Percentiles rank a stretch among this genome's conserved stretches.
These are phyloP conservation scores for Anguilla rostrata DNA, from an alignment of 2,113 vertebrate species.

Conservation along the genomic window DNA sequence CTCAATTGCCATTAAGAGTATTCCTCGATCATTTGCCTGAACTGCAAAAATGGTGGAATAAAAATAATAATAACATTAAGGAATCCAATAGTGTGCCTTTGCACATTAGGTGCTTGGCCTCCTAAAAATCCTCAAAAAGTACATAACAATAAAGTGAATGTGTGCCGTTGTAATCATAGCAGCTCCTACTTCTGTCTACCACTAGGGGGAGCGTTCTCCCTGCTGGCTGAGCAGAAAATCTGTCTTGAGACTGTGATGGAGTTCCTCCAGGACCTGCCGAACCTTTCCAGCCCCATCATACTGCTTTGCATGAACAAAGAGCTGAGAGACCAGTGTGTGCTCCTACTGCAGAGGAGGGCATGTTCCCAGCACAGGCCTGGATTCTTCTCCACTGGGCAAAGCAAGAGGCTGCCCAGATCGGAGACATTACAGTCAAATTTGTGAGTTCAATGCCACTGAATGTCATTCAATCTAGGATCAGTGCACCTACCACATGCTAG, in stretches of 20 bases:
- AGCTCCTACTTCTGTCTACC: background rate
- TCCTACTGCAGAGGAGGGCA: conserved; percentile 40
- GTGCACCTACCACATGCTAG: background rate
- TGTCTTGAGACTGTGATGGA: conserved; percentile 62
- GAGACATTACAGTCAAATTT: conserved; percentile 15
- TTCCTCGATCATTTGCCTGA: too few relatives aligned
- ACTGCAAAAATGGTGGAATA: too few relatives aligned
- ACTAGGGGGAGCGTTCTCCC: conserved; percentile 55
- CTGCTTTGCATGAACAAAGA: conserved; percentile 67
- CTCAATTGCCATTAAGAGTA: too few relatives aligned
- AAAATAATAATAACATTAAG: too few relatives aligned
- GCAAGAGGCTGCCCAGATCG: background rate
- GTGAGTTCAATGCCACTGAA: background rate
- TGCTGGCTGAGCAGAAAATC: conserved; percentile 51
- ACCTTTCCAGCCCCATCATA: conserved; percentile 59
- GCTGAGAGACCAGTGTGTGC: conserved; percentile 53
- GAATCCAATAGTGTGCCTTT: too few relatives aligned
- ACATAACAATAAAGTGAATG: too few relatives aligned
- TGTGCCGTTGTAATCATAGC: background rate
- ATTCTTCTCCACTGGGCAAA: conserved; percentile 12
- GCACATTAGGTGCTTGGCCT: too few relatives aligned
- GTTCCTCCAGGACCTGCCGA: conserved; percentile 60
- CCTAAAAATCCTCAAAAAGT: too few relatives aligned
- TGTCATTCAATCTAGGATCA: too few relatives aligned
- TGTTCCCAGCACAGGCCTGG: background rate